These are phyloP conservation scores for Phytoseiulus persimilis DNA, from an alignment of 2,888 invertebrate genomes.

Conservation along the genomic window DNA sequence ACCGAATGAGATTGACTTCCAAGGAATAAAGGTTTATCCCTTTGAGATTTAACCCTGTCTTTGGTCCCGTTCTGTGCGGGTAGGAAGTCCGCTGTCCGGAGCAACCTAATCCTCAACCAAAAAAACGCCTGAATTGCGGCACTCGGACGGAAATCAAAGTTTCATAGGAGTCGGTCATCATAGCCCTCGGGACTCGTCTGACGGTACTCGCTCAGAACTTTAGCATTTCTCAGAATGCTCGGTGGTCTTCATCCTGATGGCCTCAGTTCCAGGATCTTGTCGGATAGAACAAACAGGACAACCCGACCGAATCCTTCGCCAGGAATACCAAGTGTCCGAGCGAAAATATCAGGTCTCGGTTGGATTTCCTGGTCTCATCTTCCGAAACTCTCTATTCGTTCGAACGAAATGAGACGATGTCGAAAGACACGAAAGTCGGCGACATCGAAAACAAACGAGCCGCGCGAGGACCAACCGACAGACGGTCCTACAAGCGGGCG, in stretches of 20 bases:
- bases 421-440: not conserved
- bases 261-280: not conserved
- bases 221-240: not conserved
- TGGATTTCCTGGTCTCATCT: not conserved
- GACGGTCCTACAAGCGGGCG: not conserved
- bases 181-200: too few relatives aligned
- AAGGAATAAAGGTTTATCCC: not conserved
- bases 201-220: not conserved
- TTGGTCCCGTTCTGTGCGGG: not conserved
- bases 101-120: too few relatives aligned
- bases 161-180: too few relatives aligned
- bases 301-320: not conserved
- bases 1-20: not conserved
- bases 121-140: too few relatives aligned
- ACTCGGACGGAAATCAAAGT: too few relatives aligned
- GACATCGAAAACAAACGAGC: not conserved
- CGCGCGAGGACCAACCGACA: not conserved
- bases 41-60: not conserved
- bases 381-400: not conserved
- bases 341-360: not conserved
- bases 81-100: not conserved
- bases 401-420: not conserved
- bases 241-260: not conserved
- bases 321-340: not conserved
- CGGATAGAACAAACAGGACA: not conserved